Conservation (phyloP, 2,797 vertebrate species). For the Otolemur crassicaudatus region DNA sequence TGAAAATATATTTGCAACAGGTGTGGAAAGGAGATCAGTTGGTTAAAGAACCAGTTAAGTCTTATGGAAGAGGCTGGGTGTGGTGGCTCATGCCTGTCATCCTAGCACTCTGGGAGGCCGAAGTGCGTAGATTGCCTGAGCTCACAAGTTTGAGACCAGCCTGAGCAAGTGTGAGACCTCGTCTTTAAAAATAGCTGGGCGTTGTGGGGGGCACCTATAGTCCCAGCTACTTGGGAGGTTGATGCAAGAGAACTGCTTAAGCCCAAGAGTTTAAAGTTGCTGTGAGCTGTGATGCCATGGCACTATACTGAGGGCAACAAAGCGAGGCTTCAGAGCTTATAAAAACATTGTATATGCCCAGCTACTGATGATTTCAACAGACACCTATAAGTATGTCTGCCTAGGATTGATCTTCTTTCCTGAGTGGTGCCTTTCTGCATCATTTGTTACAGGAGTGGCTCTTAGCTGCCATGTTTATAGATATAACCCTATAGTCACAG, state of each 20-base stretch:
- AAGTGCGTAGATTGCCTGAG: too few species aligned
- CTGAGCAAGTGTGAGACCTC: too few species aligned
- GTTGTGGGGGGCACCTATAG: too few species aligned
- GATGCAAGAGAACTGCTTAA: too few species aligned
- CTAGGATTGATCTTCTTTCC: neutral
- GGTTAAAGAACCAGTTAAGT: slow-evolving; percentile 46
- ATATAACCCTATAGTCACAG: neutral
- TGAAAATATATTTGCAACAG: slow-evolving; percentile 51
- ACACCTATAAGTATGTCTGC: neutral
- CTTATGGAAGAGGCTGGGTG: neutral
- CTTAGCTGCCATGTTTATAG: neutral
- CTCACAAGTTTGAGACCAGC: too few species aligned
- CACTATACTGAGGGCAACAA: too few species aligned
- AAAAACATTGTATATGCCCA: neutral
- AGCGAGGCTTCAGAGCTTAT: neutral
- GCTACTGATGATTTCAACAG: neutral
- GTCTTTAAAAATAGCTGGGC: too few species aligned
- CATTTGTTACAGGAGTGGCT: neutral
- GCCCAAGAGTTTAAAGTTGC: too few species aligned
- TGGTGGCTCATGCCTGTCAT: too few species aligned
- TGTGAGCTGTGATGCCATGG: too few species aligned
- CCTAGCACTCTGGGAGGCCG: too few species aligned
- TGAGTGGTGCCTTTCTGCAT: neutral
- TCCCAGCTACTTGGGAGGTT: too few species aligned
- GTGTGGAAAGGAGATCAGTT: slow-evolving; percentile 1